Conservation (phyloP, 2,888 invertebrate species). For the Marasmarcha lunaedactyla region DNA sequence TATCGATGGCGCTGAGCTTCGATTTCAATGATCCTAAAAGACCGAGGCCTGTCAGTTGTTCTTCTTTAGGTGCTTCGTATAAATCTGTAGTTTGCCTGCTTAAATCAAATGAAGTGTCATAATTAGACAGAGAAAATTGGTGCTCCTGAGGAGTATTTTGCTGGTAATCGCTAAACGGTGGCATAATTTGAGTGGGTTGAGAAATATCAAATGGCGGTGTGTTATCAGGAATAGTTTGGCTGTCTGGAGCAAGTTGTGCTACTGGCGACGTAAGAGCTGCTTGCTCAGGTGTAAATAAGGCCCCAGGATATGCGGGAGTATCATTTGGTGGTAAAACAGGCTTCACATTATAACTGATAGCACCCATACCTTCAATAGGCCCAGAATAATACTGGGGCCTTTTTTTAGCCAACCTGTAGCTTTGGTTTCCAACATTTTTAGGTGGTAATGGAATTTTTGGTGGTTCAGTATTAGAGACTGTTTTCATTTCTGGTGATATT, state of each 20-base stretch:
- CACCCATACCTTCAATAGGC: slow-evolving; percentile 52
- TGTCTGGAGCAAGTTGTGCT: not conserved
- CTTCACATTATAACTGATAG: slow-evolving; percentile 47
- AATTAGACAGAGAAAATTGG: slow-evolving; percentile 17
- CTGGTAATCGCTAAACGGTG: slow-evolving; percentile 22
- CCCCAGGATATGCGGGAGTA: slow-evolving; percentile 30
- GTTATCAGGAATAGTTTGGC: slow-evolving; percentile 9
- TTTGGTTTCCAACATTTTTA: slow-evolving; percentile 33
- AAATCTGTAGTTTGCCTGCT: slow-evolving; percentile 36
- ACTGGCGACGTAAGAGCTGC: slow-evolving; percentile 6
- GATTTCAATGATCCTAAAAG: slow-evolving; percentile 61
- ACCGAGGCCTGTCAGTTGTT: slow-evolving; percentile 38
- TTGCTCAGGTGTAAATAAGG: slow-evolving; percentile 37
- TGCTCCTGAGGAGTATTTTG: slow-evolving; percentile 17
- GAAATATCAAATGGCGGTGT: slow-evolving; percentile 19
- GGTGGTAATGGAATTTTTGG: slow-evolving; percentile 42
- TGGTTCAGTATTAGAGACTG: slow-evolving; percentile 6
- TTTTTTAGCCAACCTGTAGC: slow-evolving; percentile 52
- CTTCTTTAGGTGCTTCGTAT: slow-evolving; percentile 31
- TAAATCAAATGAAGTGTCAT: slow-evolving; percentile 44
- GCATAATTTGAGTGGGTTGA: slow-evolving; percentile 8
- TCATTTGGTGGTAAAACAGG: slow-evolving; percentile 33
- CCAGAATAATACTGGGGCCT: slow-evolving; percentile 60
- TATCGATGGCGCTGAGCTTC: slow-evolving; percentile 50
- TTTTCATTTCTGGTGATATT: too few species aligned